These are phyloP conservation scores for Cecropterus lyciades DNA, from an alignment of 1,140 invertebrate genomes.

Conservation along the genomic window DNA sequence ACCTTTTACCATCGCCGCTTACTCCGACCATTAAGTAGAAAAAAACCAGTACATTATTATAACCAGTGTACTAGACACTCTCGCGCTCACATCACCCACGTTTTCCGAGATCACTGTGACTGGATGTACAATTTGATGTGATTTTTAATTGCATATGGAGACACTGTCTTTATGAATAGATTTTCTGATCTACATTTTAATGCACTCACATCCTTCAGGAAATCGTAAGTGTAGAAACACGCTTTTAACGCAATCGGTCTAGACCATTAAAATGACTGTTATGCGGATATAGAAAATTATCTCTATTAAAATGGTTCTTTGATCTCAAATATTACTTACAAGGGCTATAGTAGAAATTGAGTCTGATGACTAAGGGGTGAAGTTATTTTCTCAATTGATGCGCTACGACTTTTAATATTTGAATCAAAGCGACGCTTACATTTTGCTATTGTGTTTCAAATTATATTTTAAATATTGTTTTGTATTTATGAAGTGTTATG, in stretches of 20 bases:
- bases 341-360: slow-evolving; percentile 31
- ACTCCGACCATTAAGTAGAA: slow-evolving; percentile 63
- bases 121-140: slow-evolving; percentile 59
- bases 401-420: slow-evolving; percentile 28
- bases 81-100: slow-evolving; percentile 37
- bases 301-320: slow-evolving; percentile 26
- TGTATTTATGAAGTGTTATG: slow-evolving; percentile 22
- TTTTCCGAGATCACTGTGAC: slow-evolving; percentile 42
- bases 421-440: slow-evolving; percentile 28
- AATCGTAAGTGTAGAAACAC: slow-evolving; percentile 34
- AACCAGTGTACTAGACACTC: slow-evolving; percentile 45
- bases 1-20: slow-evolving; percentile 58
- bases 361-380: slow-evolving; percentile 30
- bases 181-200: slow-evolving; percentile 64
- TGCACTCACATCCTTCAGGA: slow-evolving; percentile 39
- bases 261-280: slow-evolving; percentile 25
- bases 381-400: slow-evolving; percentile 29
- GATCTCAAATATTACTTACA: slow-evolving; percentile 35
- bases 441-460: slow-evolving; percentile 27
- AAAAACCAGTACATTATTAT: slow-evolving; percentile 61
- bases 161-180: slow-evolving; percentile 56
- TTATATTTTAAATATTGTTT: slow-evolving; percentile 25
- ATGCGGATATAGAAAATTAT: slow-evolving; percentile 33
- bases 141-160: slow-evolving; percentile 52
- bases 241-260: slow-evolving; percentile 34